Conservation (phyloP, 2,797 vertebrate species). For the Lepilemur septentrionalis region DNA sequence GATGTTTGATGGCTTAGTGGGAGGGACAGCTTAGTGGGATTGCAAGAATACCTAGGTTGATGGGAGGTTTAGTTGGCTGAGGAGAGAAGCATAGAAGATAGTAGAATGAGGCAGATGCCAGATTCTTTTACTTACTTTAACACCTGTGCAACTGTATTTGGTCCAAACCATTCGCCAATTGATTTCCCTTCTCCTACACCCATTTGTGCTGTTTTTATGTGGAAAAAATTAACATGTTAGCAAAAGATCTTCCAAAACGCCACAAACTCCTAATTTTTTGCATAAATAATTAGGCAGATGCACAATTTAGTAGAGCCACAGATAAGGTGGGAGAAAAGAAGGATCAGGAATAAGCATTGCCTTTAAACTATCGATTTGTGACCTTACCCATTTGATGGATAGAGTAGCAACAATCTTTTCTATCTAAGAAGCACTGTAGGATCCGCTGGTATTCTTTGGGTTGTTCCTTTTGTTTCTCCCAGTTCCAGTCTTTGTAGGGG, state of each 20-base stretch:
- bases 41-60: background rate
- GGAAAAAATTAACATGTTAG: constrained; percentile 72
- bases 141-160: constrained; percentile 93
- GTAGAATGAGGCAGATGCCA: background rate
- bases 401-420: constrained; percentile 93
- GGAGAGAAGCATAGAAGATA: constrained; percentile 8
- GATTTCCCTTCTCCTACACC: constrained; percentile 93
- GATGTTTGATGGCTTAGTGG: background rate
- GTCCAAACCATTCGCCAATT: constrained; percentile 94
- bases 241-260: constrained; percentile 35
- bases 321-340: background rate
- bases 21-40: background rate
- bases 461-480: constrained; percentile 87
- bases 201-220: constrained; percentile 90
- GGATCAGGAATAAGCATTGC: background rate
- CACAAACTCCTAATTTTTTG: constrained; percentile 28
- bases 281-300: constrained; percentile 38
- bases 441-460: constrained; percentile 90
- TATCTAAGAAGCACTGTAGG: constrained; percentile 90
- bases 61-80: background rate
- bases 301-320: background rate
- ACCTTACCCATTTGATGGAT: constrained; percentile 94
- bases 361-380: constrained; percentile 32
- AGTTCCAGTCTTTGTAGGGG: constrained; percentile 87
- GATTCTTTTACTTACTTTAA: constrained; percentile 88